Percentiles rank a stretch among this genome's conserved stretches.
Evolutionary conservation across 1,140 invertebrate species (phyloP).

Genomic region (Lasaia peninsularis): DNA sequence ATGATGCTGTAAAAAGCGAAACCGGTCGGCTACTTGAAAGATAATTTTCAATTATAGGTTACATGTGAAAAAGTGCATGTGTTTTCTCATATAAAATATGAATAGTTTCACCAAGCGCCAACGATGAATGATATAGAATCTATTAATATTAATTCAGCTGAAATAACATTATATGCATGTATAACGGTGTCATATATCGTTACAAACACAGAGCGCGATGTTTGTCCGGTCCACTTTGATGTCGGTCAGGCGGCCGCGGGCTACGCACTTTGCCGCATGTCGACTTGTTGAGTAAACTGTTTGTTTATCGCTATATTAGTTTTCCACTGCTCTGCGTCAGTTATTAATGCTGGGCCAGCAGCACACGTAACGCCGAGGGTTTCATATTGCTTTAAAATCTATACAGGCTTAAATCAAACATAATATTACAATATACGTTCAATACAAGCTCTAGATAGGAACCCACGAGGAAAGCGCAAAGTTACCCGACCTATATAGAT

Average conservation of each 20-base stretch:
- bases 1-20: too few species aligned
- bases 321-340: slow-evolving; percentile 12
- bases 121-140: too few species aligned
- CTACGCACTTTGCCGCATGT: slow-evolving; percentile 5
- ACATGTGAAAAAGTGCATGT: too few species aligned
- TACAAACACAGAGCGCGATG: not conserved
- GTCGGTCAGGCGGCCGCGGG: not conserved
- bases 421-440: too few species aligned
- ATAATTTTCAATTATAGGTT: too few species aligned
- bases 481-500: too few species aligned
- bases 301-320: slow-evolving; percentile 18
- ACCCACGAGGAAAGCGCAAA: too few species aligned
- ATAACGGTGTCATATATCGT: not conserved
- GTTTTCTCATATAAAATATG: too few species aligned
- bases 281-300: slow-evolving; percentile 10
- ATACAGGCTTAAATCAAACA: not conserved
- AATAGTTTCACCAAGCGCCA: too few species aligned
- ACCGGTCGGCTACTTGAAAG: too few species aligned
- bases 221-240: slow-evolving; percentile 9
- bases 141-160: too few species aligned
- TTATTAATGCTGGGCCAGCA: slow-evolving; percentile 7
- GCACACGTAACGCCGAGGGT: not conserved
- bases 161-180: not conserved
- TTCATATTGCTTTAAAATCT: not conserved
- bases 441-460: too few species aligned